Percentiles rank a stretch among this genome's conserved stretches.
Evolutionary conservation across 2,888 invertebrate genomes (phyloP).

Genomic region (Trachelus tabidus): DNA sequence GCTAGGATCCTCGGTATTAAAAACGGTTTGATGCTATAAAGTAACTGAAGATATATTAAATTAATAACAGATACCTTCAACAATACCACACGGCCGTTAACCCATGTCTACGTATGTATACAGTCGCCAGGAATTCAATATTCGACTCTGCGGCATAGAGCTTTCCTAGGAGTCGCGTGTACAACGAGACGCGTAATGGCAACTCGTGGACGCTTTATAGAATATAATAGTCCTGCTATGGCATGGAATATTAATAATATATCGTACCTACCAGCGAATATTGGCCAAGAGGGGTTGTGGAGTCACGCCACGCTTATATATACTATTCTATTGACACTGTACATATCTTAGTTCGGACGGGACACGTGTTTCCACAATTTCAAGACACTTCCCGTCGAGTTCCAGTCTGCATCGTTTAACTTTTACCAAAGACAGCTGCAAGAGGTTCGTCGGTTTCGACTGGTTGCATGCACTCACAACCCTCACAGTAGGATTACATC

Average conservation of each 20-base stretch:
- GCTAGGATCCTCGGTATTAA: not conserved
- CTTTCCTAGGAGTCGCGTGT: not conserved
- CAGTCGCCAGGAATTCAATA: not conserved
- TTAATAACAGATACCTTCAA: not conserved
- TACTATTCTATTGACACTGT: not conserved
- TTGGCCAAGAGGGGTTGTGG: not conserved
- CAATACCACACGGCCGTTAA: not conserved
- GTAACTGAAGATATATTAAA: not conserved
- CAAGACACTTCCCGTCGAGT: not conserved
- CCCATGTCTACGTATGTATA: not conserved
- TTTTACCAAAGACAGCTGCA: not conserved
- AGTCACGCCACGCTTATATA: not conserved
- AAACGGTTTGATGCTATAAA: not conserved
- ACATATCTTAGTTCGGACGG: not conserved
- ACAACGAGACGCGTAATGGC: not conserved
- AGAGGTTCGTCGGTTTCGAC: not conserved
- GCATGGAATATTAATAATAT: not conserved
- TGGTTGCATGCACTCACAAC: not conserved
- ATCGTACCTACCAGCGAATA: not conserved
- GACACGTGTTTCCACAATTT: not conserved
- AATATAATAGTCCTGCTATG: not conserved
- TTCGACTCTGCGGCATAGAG: not conserved
- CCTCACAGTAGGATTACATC: not conserved
- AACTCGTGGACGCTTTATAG: not conserved
- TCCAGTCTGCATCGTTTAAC: not conserved